Evolutionary conservation across 2,797 vertebrate genomes (phyloP), one percentile per base, ranked within the genome.

Genomic region (Crax fasciolata): DNA sequence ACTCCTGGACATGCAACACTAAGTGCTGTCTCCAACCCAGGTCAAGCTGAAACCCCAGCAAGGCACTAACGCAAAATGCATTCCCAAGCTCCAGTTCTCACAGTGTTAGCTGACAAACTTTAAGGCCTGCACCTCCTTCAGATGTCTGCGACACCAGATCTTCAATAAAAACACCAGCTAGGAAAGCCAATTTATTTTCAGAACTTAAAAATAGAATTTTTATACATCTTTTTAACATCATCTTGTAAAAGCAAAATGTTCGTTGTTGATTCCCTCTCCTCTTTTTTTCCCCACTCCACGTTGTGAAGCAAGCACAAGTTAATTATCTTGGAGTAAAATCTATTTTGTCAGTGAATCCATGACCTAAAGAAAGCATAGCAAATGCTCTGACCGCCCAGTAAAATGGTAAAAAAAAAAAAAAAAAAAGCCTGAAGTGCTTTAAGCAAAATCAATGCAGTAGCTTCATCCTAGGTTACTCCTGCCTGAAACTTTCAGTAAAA

Each of bases 21-120:
- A 94, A 80, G 66, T 44, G 30, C n/a, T 55, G 28, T 13, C 54
- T 86, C 38, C 35, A 62, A 17, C 30, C 38, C 68, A 77, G 54
- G 70, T 25, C 66, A 90, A 78, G 48, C 39, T 74, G 75, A 93
- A 89, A 92, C 4, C 23, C n/a, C 76, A 84, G 76, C 72, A 75
- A 65, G 20, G 11, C 71, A 70, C 46, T 86, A 25, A 87, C 75
- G 87, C 89, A 89, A 88, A 44, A 93, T 28, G 30, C n/a, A 86
- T 93, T 55, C 51, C 44, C 35, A 73, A 78, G 10, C 51, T 88
- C 73, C 80, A 88, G 30, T 86, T 75, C 58, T 72, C 66, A 59
- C 21, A 68, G 4, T 1, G 75, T 90, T 68, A 81, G 24, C n/a
- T 70, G 76, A 88, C 61, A 77, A 89, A 87, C 89, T 20, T 38